Conservation (phyloP, 1,140 invertebrate genomes). For the Aphelenchoides avenae region DNA sequence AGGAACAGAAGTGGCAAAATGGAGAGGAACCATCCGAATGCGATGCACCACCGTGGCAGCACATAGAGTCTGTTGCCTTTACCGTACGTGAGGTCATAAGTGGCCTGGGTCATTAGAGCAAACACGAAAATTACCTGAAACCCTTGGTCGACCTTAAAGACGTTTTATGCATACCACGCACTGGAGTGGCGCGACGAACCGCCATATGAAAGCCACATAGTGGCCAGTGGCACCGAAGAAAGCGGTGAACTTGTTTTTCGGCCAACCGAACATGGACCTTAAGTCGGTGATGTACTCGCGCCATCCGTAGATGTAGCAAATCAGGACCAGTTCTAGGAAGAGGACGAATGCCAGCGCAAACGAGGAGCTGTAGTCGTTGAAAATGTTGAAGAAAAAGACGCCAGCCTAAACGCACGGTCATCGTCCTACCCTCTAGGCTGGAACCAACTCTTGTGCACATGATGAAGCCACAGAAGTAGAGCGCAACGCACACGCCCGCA, state of each 20-base stretch:
- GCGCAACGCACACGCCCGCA: conserved; percentile 27
- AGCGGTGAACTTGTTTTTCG: conserved; percentile 13
- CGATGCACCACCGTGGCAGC: conserved; percentile 24
- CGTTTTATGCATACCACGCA: conserved; percentile 14
- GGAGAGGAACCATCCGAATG: conserved; percentile 28
- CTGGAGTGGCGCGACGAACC: conserved; percentile 15
- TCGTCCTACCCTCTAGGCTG: too few relatives aligned
- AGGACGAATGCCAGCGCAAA: conserved; percentile 25
- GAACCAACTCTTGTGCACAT: conserved; percentile 34
- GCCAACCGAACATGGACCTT: conserved; percentile 24
- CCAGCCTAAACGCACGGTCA: conserved; percentile 26
- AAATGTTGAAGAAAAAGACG: conserved; percentile 32
- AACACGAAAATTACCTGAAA: conserved; percentile 31
- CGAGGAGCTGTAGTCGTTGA: conserved; percentile 31
- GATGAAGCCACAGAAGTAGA: conserved; percentile 34
- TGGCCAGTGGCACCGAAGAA: conserved; percentile 29
- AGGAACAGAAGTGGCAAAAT: conserved; percentile 25
- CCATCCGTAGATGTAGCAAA: conserved; percentile 30
- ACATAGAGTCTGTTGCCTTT: conserved; percentile 28
- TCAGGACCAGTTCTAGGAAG: conserved; percentile 17
- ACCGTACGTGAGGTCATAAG: conserved; percentile 22
- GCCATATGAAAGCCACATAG: conserved; percentile 26
- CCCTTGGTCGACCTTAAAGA: background rate
- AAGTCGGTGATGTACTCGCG: conserved; percentile 24
- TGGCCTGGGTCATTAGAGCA: conserved; percentile 20